Base-by-base conservation (phyloP, 2,888 invertebrate species). In the Drosophila anomelani region DNA sequence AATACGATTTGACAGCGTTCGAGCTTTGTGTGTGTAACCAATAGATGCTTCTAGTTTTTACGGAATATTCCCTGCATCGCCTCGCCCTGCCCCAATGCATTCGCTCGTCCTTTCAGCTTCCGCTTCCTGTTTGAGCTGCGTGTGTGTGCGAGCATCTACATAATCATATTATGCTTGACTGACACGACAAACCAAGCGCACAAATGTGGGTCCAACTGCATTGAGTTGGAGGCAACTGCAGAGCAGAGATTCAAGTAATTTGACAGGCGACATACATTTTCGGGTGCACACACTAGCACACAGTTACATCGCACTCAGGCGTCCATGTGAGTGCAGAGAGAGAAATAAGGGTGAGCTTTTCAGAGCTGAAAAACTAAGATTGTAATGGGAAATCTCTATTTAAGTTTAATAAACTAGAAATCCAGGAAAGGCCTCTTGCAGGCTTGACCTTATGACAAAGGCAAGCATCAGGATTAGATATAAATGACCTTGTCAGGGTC, bases 1-100 rank as follows among this genome's bases (percentile, higher is more conserved):
- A 90, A 91, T 90, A 90, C 82, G 84, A 90, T 90, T 90, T 90
- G 90, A 91, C 90, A 90, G 87, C 75, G 78, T 67, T n/a, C 36
- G 47, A 29, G 44, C 4, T 1, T 2, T 15, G 34, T 32, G 49
- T 44, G 43, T 79, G 80, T 78, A 69, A 60, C 75, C 75, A 62
- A 80, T 74, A 71, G 64, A 74, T 69, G 75, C 68, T 75, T 39
- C 69, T 55, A 60, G 60, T 63, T 80, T 53, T 67, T 67, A 15
- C 41, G 67, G 41, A 41, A 68, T 63, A 10, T 12, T 12, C 20
- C 34, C 36, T 46, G 61, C 51, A 23, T 36, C 10, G 34, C 51
- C 20, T 23, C 20, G 20, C 20, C 13, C 20, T 9, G 15, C 12
- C 47, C 47, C 47, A 8, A 36, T 53, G 51, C 51, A 53, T 23